Evolutionary conservation across 2,797 vertebrate species (phyloP).

Genomic region (Pangasius sanitwongsei): DNA sequence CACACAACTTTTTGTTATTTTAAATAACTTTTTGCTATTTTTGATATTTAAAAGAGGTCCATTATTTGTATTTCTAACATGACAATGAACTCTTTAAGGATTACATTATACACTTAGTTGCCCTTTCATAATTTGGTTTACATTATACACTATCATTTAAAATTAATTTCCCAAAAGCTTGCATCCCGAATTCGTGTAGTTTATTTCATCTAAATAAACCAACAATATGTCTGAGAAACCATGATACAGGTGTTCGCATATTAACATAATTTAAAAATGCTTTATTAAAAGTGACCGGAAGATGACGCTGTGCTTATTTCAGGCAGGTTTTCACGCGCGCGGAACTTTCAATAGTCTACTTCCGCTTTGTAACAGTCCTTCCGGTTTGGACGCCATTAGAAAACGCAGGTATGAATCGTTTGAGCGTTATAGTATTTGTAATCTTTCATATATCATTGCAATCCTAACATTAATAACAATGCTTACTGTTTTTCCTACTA

Average conservation of each 20-base stretch:
- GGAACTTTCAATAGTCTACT: constrained; percentile 45
- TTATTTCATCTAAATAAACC: neutral
- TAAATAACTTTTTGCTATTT: no score
- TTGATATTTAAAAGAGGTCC: neutral
- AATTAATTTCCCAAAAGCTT: neutral
- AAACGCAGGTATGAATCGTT: constrained; percentile 68
- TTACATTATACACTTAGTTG: neutral
- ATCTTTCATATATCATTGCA: constrained; percentile 63
- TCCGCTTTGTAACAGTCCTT: constrained; percentile 63
- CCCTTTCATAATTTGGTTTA: neutral
- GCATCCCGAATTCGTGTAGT: neutral
- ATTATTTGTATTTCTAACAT: neutral
- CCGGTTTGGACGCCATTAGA: constrained; percentile 77
- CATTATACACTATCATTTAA: no score
- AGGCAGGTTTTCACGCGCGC: neutral
- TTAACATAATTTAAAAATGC: neutral
- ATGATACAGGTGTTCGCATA: neutral
- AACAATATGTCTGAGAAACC: neutral
- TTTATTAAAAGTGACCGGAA: neutral
- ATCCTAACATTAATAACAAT: constrained; percentile 49
- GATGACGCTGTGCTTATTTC: constrained; percentile 39
- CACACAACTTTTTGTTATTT: neutral
- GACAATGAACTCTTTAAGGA: no score
- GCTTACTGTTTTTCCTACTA: rapidly evolving
- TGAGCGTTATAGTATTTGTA: neutral